phyloP scores from a whole-genome alignment of 92 coral and sea anemone species.

The Epizoanthus illoricatus region DNA sequence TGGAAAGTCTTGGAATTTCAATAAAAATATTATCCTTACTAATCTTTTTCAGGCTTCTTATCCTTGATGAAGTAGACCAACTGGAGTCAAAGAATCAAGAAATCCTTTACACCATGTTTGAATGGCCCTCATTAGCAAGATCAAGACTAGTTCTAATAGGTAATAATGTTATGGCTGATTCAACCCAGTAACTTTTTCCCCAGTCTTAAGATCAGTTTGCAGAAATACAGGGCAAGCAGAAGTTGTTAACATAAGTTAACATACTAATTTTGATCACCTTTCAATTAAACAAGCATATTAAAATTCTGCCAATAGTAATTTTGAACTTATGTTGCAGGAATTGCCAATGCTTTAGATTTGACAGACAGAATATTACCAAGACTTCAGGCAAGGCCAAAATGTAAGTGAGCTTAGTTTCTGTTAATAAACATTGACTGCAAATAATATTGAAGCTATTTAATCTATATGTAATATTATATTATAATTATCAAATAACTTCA shows the following conservation, averaged over 20 bases:
- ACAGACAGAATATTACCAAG: constrained; percentile 97
- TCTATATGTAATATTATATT: background rate
- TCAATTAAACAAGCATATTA: background rate
- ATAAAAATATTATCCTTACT: background rate
- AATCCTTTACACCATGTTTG: constrained; percentile 95
- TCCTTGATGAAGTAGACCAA: constrained; percentile 96
- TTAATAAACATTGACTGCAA: background rate
- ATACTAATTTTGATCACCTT: too few species aligned
- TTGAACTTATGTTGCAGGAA: constrained; percentile 52
- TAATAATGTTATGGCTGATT: background rate
- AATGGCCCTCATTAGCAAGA: constrained; percentile 90
- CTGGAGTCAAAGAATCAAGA: constrained; percentile 93
- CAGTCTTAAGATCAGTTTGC: background rate
- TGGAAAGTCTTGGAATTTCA: too few species aligned
- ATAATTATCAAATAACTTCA: background rate
- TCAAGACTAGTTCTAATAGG: constrained; percentile 91
- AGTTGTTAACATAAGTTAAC: too few species aligned
- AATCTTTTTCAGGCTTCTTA: constrained; percentile 57
- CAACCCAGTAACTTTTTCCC: background rate
- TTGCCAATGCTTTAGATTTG: constrained; percentile 97
- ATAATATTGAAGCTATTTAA: background rate
- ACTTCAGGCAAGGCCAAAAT: constrained; percentile 91
- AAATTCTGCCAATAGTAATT: background rate
- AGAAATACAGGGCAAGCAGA: too few species aligned
- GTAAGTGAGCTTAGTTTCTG: constrained; percentile 51